These are phyloP conservation scores for Microcaecilia unicolor DNA, from an alignment of 2,797 vertebrate species.

Conservation along the genomic window DNA sequence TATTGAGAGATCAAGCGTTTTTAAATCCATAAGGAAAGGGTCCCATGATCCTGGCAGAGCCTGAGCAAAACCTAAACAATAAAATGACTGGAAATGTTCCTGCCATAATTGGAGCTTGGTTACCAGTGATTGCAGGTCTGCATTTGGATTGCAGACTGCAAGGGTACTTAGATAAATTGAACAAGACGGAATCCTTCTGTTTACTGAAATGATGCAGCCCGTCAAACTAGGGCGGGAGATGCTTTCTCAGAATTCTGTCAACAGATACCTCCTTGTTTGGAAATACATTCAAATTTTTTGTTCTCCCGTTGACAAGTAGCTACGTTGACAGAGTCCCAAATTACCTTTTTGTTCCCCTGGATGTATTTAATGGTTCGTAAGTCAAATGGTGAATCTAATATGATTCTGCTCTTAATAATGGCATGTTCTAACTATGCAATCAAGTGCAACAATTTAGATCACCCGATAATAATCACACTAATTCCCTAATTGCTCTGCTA, in stretches of 20 bases:
- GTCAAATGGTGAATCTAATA: too few species aligned
- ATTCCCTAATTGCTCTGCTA: not conserved
- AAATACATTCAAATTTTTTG: not conserved
- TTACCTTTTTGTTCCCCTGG: too few species aligned
- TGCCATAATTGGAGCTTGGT: slow-evolving; percentile 55
- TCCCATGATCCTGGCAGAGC: slow-evolving; percentile 29
- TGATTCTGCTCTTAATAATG: not conserved
- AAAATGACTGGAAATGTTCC: slow-evolving; percentile 47
- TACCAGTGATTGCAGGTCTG: slow-evolving; percentile 54
- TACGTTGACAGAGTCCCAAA: too few species aligned
- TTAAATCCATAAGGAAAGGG: slow-evolving; percentile 29
- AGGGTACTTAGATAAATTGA: slow-evolving; percentile 49
- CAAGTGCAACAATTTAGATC: not conserved
- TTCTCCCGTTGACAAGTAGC: too few species aligned
- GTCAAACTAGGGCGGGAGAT: not conserved
- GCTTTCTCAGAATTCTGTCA: not conserved
- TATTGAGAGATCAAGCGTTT: slow-evolving; percentile 19
- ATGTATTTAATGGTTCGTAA: too few species aligned
- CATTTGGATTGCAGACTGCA: slow-evolving; percentile 59
- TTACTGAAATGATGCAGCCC: not conserved
- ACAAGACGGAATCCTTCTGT: slow-evolving; percentile 23
- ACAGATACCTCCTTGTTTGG: not conserved
- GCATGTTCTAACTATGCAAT: not conserved
- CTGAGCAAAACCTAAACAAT: slow-evolving; percentile 15
- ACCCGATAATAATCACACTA: not conserved